These are phyloP conservation scores for Rhadinocentrus ornatus DNA, from an alignment of 2,797 vertebrate genomes.

Conservation along the genomic window DNA sequence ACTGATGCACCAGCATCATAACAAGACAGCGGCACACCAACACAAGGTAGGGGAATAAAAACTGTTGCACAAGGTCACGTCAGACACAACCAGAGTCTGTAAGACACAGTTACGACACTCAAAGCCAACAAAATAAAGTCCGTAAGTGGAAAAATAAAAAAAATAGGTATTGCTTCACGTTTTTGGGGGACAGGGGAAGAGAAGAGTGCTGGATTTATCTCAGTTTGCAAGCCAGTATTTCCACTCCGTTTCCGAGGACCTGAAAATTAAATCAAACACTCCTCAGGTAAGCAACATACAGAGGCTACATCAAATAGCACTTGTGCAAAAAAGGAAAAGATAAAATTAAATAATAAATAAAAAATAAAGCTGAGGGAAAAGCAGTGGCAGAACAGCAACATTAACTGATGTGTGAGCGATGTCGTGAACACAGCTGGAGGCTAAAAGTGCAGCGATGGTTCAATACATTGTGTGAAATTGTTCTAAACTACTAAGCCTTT, in stretches of 20 bases:
- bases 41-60: constrained; percentile 31
- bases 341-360: neutral
- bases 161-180: constrained; percentile 76
- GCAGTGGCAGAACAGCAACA: constrained; percentile 59
- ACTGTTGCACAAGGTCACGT: constrained; percentile 49
- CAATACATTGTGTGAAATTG: neutral
- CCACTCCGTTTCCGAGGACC: constrained; percentile 77
- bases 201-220: constrained; percentile 82
- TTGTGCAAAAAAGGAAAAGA: constrained; percentile 12
- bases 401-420: constrained; percentile 35
- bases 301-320: constrained; percentile 35
- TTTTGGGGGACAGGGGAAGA: constrained; percentile 73
- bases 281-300: constrained; percentile 68
- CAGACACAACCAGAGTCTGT: constrained; percentile 56
- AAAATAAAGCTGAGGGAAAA: constrained; percentile 50
- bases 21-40: constrained; percentile 52
- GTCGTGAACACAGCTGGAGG: constrained; percentile 41
- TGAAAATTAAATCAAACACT: constrained; percentile 83
- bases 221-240: constrained; percentile 70
- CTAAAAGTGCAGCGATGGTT: constrained; percentile 23
- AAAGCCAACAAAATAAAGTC: constrained; percentile 63
- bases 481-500: neutral
- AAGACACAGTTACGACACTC: constrained; percentile 42
- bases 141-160: constrained; percentile 48
- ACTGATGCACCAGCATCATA: constrained; percentile 57